phyloP scores from a whole-genome alignment of 1,140 invertebrate species.

The Caenorhabditis brenneri region DNA sequence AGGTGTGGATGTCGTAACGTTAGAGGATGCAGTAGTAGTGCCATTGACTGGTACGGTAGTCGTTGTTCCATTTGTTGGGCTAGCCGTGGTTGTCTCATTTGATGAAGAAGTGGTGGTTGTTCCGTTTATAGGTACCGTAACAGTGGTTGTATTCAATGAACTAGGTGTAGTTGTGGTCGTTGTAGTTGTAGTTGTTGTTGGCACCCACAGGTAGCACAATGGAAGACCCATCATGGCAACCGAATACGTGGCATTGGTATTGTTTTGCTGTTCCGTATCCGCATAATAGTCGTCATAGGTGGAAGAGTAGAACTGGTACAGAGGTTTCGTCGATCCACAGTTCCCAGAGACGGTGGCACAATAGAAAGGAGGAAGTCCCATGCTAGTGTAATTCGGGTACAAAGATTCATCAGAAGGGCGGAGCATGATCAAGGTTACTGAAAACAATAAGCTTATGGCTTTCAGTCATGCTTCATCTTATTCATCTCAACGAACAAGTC shows the following conservation, averaged over 20 bases:
- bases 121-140: slow-evolving; percentile 4
- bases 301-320: slow-evolving; percentile 11
- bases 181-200: slow-evolving; percentile 35
- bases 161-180: neutral
- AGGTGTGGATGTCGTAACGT: neutral
- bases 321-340: neutral
- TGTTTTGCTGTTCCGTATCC: neutral
- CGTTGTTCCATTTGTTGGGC: neutral
- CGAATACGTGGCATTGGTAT: slow-evolving; percentile 23
- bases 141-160: neutral
- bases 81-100: neutral
- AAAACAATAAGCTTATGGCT: neutral
- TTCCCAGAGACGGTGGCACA: slow-evolving; percentile 1
- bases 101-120: neutral
- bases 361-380: slow-evolving; percentile 17
- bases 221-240: slow-evolving; percentile 33
- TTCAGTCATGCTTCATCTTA: too few relatives aligned
- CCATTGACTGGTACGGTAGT: neutral
- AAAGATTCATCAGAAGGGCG: slow-evolving; percentile 16
- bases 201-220: neutral
- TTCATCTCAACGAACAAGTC: too few relatives aligned
- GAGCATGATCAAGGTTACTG: slow-evolving; percentile 7
- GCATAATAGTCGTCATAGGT: slow-evolving; percentile 21
- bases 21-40: too few relatives aligned
- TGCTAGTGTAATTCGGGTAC: neutral